Percentiles rank a stretch among this genome's conserved stretches.
Evolutionary conservation across 2,888 invertebrate genomes (phyloP).

Genomic region (Mechanitis messenoides): DNA sequence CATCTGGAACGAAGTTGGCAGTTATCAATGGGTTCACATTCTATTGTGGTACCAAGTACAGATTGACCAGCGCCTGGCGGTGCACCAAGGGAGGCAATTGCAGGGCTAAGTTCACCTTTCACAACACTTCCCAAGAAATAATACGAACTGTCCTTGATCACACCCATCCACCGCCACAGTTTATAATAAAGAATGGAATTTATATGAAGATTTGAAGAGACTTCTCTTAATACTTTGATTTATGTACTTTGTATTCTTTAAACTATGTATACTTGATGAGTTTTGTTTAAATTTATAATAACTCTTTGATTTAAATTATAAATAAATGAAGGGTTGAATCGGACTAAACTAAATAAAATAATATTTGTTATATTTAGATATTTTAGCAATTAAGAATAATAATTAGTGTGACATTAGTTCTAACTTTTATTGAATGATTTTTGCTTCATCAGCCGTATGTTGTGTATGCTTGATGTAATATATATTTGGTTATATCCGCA

Average conservation of each 20-base stretch:
- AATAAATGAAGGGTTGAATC: no score
- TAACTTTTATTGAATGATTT: no score
- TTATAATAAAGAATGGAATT: conserved; percentile 22
- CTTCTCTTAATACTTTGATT: not conserved
- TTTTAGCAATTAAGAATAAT: no score
- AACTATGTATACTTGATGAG: no score
- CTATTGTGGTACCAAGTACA: conserved; percentile 27
- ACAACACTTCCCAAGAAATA: conserved; percentile 10
- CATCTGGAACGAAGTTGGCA: conserved; percentile 34
- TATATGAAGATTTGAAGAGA: conserved; percentile 17
- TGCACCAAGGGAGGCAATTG: conserved; percentile 30
- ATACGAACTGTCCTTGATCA: conserved; percentile 13
- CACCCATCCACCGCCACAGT: conserved; percentile 21
- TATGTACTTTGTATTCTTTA: not conserved
- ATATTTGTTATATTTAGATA: no score
- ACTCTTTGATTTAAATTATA: no score
- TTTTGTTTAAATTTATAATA: no score
- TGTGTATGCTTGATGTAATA: no score
- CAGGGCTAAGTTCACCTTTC: conserved; percentile 26
- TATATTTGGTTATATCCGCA: conserved; percentile 16
- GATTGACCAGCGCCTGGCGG: conserved; percentile 29
- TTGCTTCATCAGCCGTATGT: no score
- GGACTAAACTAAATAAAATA: no score
- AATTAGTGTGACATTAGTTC: no score
- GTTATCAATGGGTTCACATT: conserved; percentile 41